A percentile compares a stretch with the other conserved stretches of the same genome.
These are phyloP conservation scores for Thaumetopoea pityocampa DNA, from an alignment of 1,140 invertebrate genomes.

Conservation along the genomic window DNA sequence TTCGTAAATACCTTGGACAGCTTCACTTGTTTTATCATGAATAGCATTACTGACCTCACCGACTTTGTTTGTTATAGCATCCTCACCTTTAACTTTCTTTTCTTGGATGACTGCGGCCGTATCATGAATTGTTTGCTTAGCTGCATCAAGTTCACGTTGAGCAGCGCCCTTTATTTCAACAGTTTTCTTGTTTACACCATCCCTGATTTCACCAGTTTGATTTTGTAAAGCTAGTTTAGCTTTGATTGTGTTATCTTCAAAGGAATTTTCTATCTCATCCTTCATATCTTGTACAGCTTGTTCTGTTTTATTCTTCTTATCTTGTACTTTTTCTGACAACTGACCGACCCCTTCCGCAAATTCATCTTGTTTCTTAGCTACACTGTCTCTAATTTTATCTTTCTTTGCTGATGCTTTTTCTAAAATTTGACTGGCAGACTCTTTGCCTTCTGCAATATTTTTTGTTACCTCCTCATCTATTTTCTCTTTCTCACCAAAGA, in stretches of 20 bases:
- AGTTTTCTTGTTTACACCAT: conserved; percentile 16
- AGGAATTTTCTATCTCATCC: conserved; percentile 25
- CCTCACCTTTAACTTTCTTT: conserved; percentile 17
- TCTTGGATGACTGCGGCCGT: conserved; percentile 19
- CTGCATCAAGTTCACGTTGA: background rate
- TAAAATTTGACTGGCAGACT: conserved; percentile 41
- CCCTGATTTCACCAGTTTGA: conserved; percentile 18
- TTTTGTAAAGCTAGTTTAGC: conserved; percentile 15
- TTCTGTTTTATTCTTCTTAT: conserved; percentile 20
- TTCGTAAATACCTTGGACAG: conserved; percentile 14
- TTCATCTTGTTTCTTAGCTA: conserved; percentile 46
- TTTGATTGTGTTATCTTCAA: conserved; percentile 20
- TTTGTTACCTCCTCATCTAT: conserved; percentile 55
- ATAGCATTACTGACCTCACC: conserved; percentile 16
- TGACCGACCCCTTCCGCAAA: conserved; percentile 41
- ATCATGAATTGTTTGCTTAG: conserved; percentile 10
- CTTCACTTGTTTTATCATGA: conserved; percentile 16
- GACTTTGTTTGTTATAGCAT: conserved; percentile 9
- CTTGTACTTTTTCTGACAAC: conserved; percentile 27
- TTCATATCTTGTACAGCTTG: conserved; percentile 26
- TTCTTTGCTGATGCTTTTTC: conserved; percentile 46
- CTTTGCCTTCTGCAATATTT: conserved; percentile 50
- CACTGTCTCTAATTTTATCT: conserved; percentile 43
- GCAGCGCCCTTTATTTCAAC: conserved; percentile 18
- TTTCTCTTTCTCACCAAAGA: conserved; percentile 67